These are phyloP conservation scores for Tricholaema leucomelas DNA, from an alignment of 2,113 vertebrate species.

Conservation along the genomic window DNA sequence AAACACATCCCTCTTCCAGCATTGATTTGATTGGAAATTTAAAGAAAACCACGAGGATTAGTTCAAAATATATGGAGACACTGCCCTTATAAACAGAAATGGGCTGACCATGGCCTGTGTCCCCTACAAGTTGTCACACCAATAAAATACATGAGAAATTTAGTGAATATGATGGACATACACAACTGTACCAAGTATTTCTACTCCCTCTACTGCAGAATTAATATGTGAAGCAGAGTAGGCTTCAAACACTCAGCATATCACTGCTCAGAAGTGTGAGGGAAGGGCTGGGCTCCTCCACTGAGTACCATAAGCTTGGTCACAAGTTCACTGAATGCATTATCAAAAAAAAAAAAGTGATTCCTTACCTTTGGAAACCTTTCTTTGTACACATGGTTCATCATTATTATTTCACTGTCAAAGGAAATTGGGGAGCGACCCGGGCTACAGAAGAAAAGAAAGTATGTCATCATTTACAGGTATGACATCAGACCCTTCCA, in stretches of 20 bases:
- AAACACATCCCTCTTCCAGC: not conserved
- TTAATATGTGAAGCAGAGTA: not conserved
- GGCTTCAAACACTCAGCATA: not conserved
- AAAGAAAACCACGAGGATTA: not conserved
- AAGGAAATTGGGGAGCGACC: conserved; percentile 94
- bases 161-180: not conserved
- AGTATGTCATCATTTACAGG: not conserved
- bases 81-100: not conserved
- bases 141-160: not conserved
- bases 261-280: not conserved
- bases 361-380: conserved; percentile 94
- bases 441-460: conserved; percentile 81
- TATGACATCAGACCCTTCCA: not conserved
- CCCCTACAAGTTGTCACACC: not conserved
- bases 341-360: not conserved
- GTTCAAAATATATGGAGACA: not conserved
- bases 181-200: not conserved
- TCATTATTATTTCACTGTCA: conserved; percentile 99
- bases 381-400: conserved; percentile 99
- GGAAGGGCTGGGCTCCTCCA: not conserved
- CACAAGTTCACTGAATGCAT: not conserved
- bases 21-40: not conserved
- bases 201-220: not conserved
- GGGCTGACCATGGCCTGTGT: not conserved
- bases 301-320: not conserved